A percentile compares a stretch with the other conserved stretches of the same genome.
Conservation (phyloP, 2,888 invertebrate genomes). For the Allygus modestus region DNA sequence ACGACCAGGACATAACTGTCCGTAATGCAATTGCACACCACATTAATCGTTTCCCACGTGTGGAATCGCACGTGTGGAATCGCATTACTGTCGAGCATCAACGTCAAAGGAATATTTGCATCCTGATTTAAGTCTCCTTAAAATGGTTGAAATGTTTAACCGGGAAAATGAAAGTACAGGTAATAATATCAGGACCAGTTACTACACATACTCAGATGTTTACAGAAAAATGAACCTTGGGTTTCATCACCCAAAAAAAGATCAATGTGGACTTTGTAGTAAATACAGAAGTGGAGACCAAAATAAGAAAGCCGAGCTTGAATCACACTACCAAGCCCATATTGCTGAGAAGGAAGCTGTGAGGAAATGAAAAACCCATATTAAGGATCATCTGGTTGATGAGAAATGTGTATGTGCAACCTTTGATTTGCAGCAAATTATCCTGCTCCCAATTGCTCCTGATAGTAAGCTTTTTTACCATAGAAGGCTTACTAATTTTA, state of each 20-base stretch:
- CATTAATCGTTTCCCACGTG: no score
- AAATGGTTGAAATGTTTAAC: constrained; percentile 46
- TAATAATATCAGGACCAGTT: constrained; percentile 10
- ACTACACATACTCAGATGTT: constrained; percentile 13
- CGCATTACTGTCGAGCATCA: no score
- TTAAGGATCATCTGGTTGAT: neutral
- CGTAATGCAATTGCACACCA: no score
- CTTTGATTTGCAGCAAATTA: no score
- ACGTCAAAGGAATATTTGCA: constrained; percentile 38
- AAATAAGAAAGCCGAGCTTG: neutral
- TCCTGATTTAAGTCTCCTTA: neutral
- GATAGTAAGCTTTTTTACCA: no score
- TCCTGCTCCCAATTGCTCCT: no score
- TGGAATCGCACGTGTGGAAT: no score
- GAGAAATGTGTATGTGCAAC: no score
- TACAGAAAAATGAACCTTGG: neutral
- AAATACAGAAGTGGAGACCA: neutral
- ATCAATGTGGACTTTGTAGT: neutral
- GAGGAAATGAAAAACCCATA: no score
- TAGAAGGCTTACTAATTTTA: no score
- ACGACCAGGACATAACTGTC: no score
- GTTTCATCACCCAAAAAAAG: neutral
- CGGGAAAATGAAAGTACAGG: constrained; percentile 10
- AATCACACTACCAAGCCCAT: neutral
- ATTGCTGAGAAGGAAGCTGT: no score